Conservation (phyloP, 1,140 invertebrate genomes). For the Aporrectodea caliginosa region DNA sequence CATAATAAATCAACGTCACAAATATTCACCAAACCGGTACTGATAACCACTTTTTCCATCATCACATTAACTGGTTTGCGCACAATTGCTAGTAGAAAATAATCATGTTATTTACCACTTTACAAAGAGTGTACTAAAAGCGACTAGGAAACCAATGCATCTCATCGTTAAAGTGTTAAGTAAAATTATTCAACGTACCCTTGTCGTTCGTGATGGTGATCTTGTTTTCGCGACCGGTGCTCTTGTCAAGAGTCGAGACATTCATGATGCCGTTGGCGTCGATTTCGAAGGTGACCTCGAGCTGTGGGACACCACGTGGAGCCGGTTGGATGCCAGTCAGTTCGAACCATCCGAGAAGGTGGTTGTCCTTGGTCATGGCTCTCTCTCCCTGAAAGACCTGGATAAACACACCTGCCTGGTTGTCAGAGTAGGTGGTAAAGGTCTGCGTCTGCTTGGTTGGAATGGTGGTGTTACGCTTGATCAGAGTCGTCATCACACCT, state of each 20-base stretch:
- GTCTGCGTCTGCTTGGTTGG: conserved; percentile 93
- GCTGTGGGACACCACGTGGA: conserved; percentile 87
- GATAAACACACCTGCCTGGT: conserved; percentile 74
- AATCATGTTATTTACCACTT: neutral
- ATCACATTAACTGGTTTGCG: neutral
- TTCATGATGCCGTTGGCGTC: conserved; percentile 60
- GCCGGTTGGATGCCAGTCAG: conserved; percentile 91
- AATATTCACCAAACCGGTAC: neutral
- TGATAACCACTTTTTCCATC: too few species aligned
- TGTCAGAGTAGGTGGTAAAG: conserved; percentile 94
- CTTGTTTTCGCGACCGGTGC: conserved; percentile 92
- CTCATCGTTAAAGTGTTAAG: neutral
- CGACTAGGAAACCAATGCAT: neutral
- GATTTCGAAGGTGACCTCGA: conserved; percentile 64
- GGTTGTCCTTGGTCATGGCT: conserved; percentile 66
- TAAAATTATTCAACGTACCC: conserved; percentile 66
- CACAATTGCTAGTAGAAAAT: neutral
- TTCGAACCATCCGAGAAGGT: conserved; percentile 88
- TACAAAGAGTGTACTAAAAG: neutral
- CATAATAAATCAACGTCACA: neutral
- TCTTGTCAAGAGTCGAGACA: conserved; percentile 60
- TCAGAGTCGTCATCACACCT: conserved; percentile 91
- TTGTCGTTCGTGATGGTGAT: conserved; percentile 98
- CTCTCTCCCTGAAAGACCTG: conserved; percentile 63
- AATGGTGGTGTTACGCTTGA: conserved; percentile 93